phyloP scores from a whole-genome alignment of 2,797 vertebrate species.

The Galagoides demidoff region DNA sequence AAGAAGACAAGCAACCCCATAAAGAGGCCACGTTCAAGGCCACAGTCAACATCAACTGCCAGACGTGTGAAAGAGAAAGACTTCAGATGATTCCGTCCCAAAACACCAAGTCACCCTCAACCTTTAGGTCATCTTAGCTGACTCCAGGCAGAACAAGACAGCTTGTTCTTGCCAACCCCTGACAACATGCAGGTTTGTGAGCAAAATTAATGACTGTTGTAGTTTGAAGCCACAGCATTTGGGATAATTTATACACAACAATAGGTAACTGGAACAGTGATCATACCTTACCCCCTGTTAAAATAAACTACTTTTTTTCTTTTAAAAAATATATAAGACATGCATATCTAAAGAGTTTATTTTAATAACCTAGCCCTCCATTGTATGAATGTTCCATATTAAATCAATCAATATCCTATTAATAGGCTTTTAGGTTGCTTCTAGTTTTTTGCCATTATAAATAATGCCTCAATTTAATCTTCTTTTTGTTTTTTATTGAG shows the following conservation, averaged over 20 bases:
- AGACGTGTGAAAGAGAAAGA: background rate
- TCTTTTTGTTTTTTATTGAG: background rate
- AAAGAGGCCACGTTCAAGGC: background rate
- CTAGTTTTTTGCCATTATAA: background rate
- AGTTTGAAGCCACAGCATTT: background rate
- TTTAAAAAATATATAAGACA: conserved; percentile 6
- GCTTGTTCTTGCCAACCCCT: background rate
- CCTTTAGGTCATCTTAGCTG: background rate
- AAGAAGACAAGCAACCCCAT: background rate
- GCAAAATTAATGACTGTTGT: background rate
- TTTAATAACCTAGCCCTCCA: background rate
- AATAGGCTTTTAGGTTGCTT: background rate
- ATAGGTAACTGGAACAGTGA: background rate
- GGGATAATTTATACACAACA: background rate
- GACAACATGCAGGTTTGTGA: background rate
- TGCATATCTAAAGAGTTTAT: background rate
- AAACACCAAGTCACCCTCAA: background rate
- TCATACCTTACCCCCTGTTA: background rate
- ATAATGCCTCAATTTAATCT: background rate
- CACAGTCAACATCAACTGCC: background rate
- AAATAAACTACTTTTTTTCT: background rate
- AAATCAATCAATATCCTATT: background rate
- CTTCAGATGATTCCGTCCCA: background rate
- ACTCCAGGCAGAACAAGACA: background rate
- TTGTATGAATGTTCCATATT: background rate